phyloP scores from a whole-genome alignment of 2,797 vertebrate species.

The Fistularia commersonii region DNA sequence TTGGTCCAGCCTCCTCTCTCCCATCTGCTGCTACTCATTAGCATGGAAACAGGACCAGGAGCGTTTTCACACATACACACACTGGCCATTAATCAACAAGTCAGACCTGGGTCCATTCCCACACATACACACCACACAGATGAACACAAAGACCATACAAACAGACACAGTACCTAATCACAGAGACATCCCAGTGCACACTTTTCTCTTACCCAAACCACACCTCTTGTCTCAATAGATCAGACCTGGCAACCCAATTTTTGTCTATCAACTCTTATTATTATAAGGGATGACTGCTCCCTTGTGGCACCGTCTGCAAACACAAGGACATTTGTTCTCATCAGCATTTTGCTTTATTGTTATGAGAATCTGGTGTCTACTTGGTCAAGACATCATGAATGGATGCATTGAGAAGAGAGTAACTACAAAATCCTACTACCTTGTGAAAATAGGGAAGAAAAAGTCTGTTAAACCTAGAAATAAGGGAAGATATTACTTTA shows the following conservation, averaged over 20 bases:
- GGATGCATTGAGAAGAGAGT: slow-evolving; percentile 43
- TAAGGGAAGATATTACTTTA: too few relatives aligned
- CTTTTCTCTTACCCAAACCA: slow-evolving; percentile 48
- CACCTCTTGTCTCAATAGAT: slow-evolving; percentile 57
- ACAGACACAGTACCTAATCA: slow-evolving; percentile 52
- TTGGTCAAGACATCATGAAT: slow-evolving; percentile 62
- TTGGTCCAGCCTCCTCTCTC: slow-evolving; percentile 66
- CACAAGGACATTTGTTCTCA: slow-evolving; percentile 57
- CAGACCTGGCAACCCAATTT: slow-evolving; percentile 51
- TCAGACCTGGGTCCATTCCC: slow-evolving; percentile 74
- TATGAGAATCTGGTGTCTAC: slow-evolving; percentile 57
- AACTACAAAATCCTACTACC: slow-evolving; percentile 43
- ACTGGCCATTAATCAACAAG: slow-evolving; percentile 77
- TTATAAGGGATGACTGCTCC: slow-evolving; percentile 42
- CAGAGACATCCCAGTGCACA: slow-evolving; percentile 61
- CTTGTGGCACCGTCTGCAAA: slow-evolving; percentile 32
- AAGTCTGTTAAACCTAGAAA: not conserved
- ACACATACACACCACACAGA: slow-evolving; percentile 65
- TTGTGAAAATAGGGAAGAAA: slow-evolving; percentile 24
- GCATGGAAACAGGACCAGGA: slow-evolving; percentile 74
- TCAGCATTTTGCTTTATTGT: slow-evolving; percentile 45
- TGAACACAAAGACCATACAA: slow-evolving; percentile 66
- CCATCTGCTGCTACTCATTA: slow-evolving; percentile 75
- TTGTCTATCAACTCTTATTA: slow-evolving; percentile 50
- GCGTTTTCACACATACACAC: slow-evolving; percentile 75